Base-by-base conservation (phyloP, 2,888 invertebrate species). In the Tyria jacobaeae region DNA sequence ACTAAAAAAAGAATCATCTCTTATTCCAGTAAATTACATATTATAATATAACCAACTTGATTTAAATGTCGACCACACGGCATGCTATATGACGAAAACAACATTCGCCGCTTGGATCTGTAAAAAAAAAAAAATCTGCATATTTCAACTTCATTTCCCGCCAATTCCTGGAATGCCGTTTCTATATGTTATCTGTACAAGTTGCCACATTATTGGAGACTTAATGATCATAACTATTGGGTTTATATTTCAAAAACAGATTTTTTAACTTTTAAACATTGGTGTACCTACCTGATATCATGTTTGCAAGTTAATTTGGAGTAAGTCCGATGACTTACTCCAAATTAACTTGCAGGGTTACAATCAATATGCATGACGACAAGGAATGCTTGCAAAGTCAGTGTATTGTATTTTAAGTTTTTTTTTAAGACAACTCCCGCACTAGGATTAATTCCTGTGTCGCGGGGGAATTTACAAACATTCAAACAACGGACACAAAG, bases 101-200 rank as follows among this genome's bases (percentile, higher is more conserved):
- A 31, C 27, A 7, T 34, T 21, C 41, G 31, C 5, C 25, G 17
- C 50, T 44, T 21, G 34, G 15, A 14, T 17, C 37, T 15, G 41
- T 24, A 55, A 57, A 57, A 53, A 53, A 56, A 68, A 66, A 73
- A 75, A 69, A 67, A 53, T 24, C 62, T 63, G 65, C 67, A 64
- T 62, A 59, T n/a, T 53, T 69, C 54, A 69, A 68, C 66, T 67
- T 62, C 48, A 50, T 64, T 66, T 60, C 70, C 62, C 68, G 75
- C 61, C 65, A 62, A 58, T 74, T 70, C 75, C 64, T 72, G 75
- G 77, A 75, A 76, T 70, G 59, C 59, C 31, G 60, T 56, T 64
- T 54, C 37, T 69, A n/a, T 66, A 0, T 15, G 3, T 21, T 24
- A 17, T n/a, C 6, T 37, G 37, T 12, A 48, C 9, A 27, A 35